phyloP scores from a whole-genome alignment of 2,797 vertebrate genomes.

The Takifugu ocellatus region DNA sequence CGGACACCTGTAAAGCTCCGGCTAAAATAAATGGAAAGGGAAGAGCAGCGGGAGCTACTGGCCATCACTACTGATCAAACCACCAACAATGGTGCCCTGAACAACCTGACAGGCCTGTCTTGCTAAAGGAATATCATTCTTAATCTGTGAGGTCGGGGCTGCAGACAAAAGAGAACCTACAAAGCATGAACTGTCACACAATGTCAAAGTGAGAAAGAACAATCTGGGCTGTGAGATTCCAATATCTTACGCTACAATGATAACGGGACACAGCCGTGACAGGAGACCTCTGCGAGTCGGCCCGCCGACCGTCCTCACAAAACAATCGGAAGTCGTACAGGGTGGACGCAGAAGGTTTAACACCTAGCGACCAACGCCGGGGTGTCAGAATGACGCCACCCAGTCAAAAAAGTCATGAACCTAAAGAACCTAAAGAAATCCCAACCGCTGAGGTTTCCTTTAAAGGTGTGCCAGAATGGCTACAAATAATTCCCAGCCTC shows the following conservation, averaged over 20 bases:
- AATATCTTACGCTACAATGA: conserved; percentile 61
- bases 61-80: conserved; percentile 47
- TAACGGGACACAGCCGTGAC: conserved; percentile 64
- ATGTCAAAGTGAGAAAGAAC: conserved; percentile 58
- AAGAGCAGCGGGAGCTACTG: conserved; percentile 30
- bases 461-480: too few relatives aligned
- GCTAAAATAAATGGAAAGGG: conserved; percentile 10
- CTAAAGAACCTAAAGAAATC: too few relatives aligned
- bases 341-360: conserved; percentile 27
- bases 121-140: conserved; percentile 48
- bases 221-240: conserved; percentile 60
- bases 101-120: conserved; percentile 52
- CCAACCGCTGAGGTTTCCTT: too few relatives aligned
- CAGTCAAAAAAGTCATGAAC: too few relatives aligned
- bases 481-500: too few relatives aligned
- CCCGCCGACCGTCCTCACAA: conserved; percentile 54
- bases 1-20: conserved; percentile 15
- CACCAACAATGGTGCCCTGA: conserved; percentile 39
- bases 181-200: conserved; percentile 61
- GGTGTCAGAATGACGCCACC: too few relatives aligned
- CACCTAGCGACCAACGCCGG: too few relatives aligned
- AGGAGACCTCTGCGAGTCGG: conserved; percentile 48
- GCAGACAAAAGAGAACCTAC: conserved; percentile 30
- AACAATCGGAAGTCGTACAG: conserved; percentile 23
- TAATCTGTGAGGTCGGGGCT: conserved; percentile 42